phyloP scores from a whole-genome alignment of 2,888 invertebrate species.

The Caenorhabditis wallacei region DNA sequence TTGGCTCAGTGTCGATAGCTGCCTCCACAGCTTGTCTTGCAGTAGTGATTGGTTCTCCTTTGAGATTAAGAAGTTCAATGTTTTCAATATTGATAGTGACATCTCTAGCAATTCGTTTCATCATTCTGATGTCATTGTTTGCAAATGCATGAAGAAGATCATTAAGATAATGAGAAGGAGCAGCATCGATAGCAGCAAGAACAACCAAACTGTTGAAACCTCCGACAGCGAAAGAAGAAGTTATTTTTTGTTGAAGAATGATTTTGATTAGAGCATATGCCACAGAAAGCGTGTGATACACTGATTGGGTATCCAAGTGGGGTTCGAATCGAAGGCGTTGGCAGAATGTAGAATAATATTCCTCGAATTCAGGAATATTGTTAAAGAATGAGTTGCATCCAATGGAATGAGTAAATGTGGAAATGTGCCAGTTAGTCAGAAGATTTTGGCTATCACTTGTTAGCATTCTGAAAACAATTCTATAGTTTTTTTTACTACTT shows the following conservation, averaged over 20 bases:
- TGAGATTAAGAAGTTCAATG: slow-evolving; percentile 50
- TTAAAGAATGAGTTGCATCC: slow-evolving; percentile 54
- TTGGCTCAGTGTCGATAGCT: slow-evolving; percentile 20
- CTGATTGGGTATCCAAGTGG: slow-evolving; percentile 34
- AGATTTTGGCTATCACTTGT: slow-evolving; percentile 15
- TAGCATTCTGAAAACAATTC: slow-evolving; percentile 9
- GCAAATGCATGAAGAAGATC: slow-evolving; percentile 65
- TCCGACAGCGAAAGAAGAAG: slow-evolving; percentile 51
- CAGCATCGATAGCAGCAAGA: slow-evolving; percentile 62
- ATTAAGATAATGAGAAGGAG: slow-evolving; percentile 68
- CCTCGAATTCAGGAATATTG: slow-evolving; percentile 57
- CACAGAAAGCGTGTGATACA: slow-evolving; percentile 56
- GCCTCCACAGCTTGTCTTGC: slow-evolving; percentile 66
- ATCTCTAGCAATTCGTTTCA: slow-evolving; percentile 68
- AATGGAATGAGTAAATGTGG: slow-evolving; percentile 18
- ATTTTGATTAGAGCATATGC: slow-evolving; percentile 56
- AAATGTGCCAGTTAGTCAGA: slow-evolving; percentile 38
- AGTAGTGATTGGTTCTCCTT: slow-evolving; percentile 59
- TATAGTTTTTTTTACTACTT: not conserved
- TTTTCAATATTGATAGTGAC: slow-evolving; percentile 56
- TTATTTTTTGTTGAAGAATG: slow-evolving; percentile 41
- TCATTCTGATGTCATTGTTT: slow-evolving; percentile 60
- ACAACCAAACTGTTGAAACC: slow-evolving; percentile 58
- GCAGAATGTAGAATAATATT: slow-evolving; percentile 61
- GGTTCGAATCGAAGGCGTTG: slow-evolving; percentile 66